These are phyloP conservation scores for Vespertilio murinus DNA, from an alignment of 2,797 vertebrate species.

Conservation along the genomic window DNA sequence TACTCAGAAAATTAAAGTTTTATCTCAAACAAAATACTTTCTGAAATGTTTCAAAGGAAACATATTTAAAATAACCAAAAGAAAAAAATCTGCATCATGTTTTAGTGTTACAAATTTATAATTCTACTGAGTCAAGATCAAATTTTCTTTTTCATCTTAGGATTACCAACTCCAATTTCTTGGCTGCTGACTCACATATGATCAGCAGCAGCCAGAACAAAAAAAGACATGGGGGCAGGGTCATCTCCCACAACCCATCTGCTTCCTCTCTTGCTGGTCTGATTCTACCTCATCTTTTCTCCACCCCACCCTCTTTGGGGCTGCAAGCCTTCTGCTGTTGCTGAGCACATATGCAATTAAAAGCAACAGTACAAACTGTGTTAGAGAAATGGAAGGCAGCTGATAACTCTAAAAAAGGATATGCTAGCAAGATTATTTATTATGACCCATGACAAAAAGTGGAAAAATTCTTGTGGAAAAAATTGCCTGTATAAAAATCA, in stretches of 20 bases:
- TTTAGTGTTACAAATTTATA: conserved; percentile 43
- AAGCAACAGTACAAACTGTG: conserved; percentile 53
- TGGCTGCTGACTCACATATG: conserved; percentile 26
- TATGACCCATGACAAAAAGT: background rate
- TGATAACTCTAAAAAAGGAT: background rate
- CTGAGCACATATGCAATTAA: conserved; percentile 1
- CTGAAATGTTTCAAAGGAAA: background rate
- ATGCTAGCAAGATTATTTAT: background rate
- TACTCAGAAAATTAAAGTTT: background rate
- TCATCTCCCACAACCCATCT: conserved; percentile 73
- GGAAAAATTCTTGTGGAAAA: background rate
- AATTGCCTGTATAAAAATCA: background rate
- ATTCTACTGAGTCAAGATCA: conserved; percentile 7
- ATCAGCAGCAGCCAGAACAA: conserved; percentile 61
- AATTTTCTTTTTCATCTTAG: conserved; percentile 41
- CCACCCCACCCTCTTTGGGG: background rate
- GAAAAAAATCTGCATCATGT: background rate
- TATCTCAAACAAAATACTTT: conserved; percentile 1
- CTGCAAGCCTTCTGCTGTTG: conserved; percentile 55
- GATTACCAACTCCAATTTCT: conserved; percentile 35
- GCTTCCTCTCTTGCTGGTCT: conserved; percentile 14
- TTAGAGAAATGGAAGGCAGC: conserved; percentile 39
- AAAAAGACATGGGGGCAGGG: conserved; percentile 62
- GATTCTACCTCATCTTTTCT: background rate
- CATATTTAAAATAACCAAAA: background rate